Evolutionary conservation across 2,113 vertebrate species (phyloP), one percentile per base, ranked within the genome.

Genomic region (Apteryx mantelli): DNA sequence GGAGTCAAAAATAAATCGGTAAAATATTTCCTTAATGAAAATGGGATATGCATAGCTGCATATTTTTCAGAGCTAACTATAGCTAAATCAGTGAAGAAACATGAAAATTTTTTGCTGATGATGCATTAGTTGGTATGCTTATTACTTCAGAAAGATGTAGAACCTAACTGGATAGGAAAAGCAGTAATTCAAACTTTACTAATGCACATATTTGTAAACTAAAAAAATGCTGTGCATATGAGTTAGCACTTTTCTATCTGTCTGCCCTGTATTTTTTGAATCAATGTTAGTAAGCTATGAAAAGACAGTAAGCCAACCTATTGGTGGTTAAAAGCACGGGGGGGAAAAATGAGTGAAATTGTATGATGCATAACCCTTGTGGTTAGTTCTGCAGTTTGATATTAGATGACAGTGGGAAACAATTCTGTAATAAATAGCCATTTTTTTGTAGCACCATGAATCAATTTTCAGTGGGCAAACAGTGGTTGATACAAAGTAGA

Each of bases 201-300:
- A 44, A 5, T 0, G 2, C 16, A 2, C 8, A 7, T 38, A 11
- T 14, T 11, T 38, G 15, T 17, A 9, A 8, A 25, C 12, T 22
- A 42, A 12, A 8, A 8, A 71, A 73, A 83, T 86, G 24, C 11
- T 70, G 21, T 42, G 42, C 7, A 2, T 64, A 11, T 17, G 22
- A 63, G n/a, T 91, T 81, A 69, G 28, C 36, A 17, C 28, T 7
- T 30, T 11, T 32, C 12, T 46, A 83, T 68, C 44, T 63, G 13
- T 8, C 74, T 66, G 56, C n/a, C 79, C 28, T 46, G 11, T 19
- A 4, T 16, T 86, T 58, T 90, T 9, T 52, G n/a, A 70, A 26
- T 46, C n/a, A 2, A 13, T 58, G 32, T 34, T 58, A 58, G 2
- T 55, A 28, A 79, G 4, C 60, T 36, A n/a, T 2, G 6, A 63